Conservation (phyloP, 2,888 invertebrate genomes). For the Endotricha flammealis region DNA sequence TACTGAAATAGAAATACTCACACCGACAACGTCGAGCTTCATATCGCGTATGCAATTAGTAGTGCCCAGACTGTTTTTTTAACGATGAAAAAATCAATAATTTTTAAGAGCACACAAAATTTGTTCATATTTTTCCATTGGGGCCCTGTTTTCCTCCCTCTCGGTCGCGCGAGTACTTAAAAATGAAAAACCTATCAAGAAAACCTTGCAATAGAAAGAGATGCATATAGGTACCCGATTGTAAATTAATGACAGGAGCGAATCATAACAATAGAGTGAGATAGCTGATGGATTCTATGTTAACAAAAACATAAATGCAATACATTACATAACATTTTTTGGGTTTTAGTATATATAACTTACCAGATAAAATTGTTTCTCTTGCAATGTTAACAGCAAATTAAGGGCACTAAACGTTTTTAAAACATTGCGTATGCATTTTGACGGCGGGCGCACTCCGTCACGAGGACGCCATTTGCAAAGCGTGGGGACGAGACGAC, state of each 20-base stretch:
- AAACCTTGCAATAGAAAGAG: slow-evolving; percentile 62
- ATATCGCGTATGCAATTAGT: slow-evolving; percentile 65
- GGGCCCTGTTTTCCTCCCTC: slow-evolving; percentile 57
- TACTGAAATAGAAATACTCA: slow-evolving; percentile 58
- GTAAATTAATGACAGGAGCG: slow-evolving; percentile 70
- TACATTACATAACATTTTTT: slow-evolving; percentile 44
- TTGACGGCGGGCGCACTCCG: slow-evolving; percentile 50
- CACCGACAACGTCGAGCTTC: slow-evolving; percentile 39
- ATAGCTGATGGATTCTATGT: slow-evolving; percentile 43
- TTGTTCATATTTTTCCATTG: slow-evolving; percentile 72
- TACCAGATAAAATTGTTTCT: slow-evolving; percentile 23
- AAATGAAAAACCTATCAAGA: slow-evolving; percentile 73
- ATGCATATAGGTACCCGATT: slow-evolving; percentile 59
- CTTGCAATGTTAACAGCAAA: slow-evolving; percentile 25
- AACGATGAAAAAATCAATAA: slow-evolving; percentile 76
- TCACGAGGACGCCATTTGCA: slow-evolving; percentile 69
- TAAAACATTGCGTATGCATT: slow-evolving; percentile 54
- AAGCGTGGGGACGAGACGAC: slow-evolving; percentile 22
- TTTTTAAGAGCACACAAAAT: slow-evolving; percentile 69
- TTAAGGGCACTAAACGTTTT: slow-evolving; percentile 34
- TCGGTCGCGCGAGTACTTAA: slow-evolving; percentile 59
- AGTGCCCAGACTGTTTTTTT: slow-evolving; percentile 52
- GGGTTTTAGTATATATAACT: slow-evolving; percentile 16
- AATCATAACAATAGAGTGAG: slow-evolving; percentile 72
- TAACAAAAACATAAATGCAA: slow-evolving; percentile 48